Percentiles rank a stretch among this genome's conserved stretches.
Evolutionary conservation across 2,797 vertebrate genomes (phyloP).

Genomic region (Platyrinchus mystaceus): DNA sequence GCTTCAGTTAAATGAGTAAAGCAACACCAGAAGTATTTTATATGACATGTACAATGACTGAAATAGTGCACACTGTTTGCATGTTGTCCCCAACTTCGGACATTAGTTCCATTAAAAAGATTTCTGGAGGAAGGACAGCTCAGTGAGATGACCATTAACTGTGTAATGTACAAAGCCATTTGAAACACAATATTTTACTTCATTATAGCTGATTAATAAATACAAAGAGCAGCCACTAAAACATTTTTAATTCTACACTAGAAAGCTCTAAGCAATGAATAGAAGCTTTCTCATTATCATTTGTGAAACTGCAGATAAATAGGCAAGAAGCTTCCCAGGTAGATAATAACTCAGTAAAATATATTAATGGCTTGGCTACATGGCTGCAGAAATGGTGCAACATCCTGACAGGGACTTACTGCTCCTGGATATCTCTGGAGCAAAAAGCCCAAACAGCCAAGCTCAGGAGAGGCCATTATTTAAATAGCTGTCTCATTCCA

Average conservation of each 20-base stretch:
- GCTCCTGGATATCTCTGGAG: slow-evolving; percentile 16
- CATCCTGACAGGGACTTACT: not conserved
- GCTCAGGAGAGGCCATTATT: slow-evolving; percentile 56
- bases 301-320: slow-evolving; percentile 20
- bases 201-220: not conserved
- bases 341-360: slow-evolving; percentile 3
- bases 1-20: not conserved
- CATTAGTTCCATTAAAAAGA: not conserved
- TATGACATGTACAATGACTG: not conserved
- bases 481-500: slow-evolving; percentile 63
- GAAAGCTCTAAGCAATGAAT: not conserved
- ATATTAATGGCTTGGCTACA: not conserved
- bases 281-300: not conserved
- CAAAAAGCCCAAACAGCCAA: slow-evolving; percentile 19
- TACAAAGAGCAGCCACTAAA: not conserved
- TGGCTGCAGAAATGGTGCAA: not conserved
- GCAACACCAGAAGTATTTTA: not conserved
- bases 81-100: not conserved
- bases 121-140: not conserved
- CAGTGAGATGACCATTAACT: not conserved
- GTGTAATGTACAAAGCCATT: not conserved
- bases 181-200: slow-evolving; percentile 2
- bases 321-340: not conserved
- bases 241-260: not conserved
- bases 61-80: not conserved